Percentiles rank a stretch among this genome's conserved stretches.
Evolutionary conservation across 2,797 vertebrate genomes (phyloP).

Genomic region (Gephyroberyx darwinii): DNA sequence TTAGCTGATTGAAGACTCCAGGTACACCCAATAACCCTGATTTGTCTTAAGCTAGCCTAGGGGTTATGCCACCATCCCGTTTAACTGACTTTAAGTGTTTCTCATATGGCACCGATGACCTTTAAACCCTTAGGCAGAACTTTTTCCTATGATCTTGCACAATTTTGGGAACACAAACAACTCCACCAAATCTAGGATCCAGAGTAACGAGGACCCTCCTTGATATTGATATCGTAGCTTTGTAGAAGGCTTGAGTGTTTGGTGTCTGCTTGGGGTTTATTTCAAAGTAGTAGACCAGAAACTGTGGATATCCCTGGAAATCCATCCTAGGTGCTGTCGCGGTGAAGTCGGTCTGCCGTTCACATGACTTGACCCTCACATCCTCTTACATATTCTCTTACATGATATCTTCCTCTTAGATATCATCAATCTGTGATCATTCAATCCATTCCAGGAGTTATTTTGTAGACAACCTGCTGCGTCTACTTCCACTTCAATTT

Average conservation of each 20-base stretch:
- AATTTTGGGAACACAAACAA: neutral
- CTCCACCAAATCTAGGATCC: neutral
- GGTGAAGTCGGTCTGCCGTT: no score
- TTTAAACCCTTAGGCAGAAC: conserved; percentile 4
- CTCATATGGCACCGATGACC: conserved; percentile 2
- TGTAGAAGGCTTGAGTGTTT: conserved; percentile 1
- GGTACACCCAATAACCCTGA: conserved; percentile 28
- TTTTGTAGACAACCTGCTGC: no score
- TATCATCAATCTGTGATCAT: no score
- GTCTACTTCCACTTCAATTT: no score
- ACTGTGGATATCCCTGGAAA: no score
- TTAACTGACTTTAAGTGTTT: conserved; percentile 28
- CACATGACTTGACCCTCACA: no score
- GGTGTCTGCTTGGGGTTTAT: neutral
- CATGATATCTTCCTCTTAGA: no score
- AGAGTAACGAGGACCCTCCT: neutral
- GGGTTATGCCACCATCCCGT: conserved; percentile 37
- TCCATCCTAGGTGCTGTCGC: no score
- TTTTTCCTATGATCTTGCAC: conserved; percentile 5
- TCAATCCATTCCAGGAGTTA: no score
- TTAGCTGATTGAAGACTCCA: conserved; percentile 38
- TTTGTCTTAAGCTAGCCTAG: conserved; percentile 21
- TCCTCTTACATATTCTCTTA: no score
- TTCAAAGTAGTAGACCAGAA: neutral
- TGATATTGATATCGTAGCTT: neutral